A percentile compares a stretch with the other conserved stretches of the same genome.
These are phyloP conservation scores for Geotrypetes seraphini DNA, from an alignment of 2,797 vertebrate species.

Conservation along the genomic window DNA sequence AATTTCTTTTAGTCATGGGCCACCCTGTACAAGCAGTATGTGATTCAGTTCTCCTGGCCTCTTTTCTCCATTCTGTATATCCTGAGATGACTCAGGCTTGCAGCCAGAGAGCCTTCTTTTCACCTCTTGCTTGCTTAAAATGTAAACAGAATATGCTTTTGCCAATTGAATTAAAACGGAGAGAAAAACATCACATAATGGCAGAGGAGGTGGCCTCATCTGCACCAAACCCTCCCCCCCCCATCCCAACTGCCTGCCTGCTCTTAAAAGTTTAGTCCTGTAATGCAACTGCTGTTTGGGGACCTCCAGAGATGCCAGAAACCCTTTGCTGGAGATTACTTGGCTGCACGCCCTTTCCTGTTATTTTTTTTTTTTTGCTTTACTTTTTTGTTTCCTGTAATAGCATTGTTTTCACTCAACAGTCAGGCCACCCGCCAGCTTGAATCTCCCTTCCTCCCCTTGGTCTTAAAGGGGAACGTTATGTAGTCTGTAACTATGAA, in stretches of 20 bases:
- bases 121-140: conserved; percentile 2
- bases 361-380: too few species aligned
- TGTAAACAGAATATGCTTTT: conserved; percentile 1
- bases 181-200: background rate
- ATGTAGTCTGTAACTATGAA: too few species aligned
- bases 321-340: background rate
- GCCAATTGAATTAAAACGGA: conserved; percentile 6
- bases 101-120: background rate
- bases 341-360: conserved; percentile 12
- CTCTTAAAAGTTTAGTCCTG: background rate
- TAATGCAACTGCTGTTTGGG: conserved; percentile 2
- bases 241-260: fast-evolving
- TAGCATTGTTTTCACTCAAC: conserved; percentile 46
- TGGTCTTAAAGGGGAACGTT: too few species aligned
- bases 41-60: conserved; percentile 13
- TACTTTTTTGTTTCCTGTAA: conserved; percentile 28
- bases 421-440: conserved; percentile 35
- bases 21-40: too few species aligned
- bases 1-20: too few species aligned
- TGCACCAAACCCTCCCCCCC: too few species aligned
- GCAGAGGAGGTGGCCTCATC: conserved; percentile 3
- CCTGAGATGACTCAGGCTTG: conserved; percentile 23
- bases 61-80: background rate
- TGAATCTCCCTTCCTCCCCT: conserved; percentile 29
- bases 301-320: background rate